Conservation (phyloP, 2,888 invertebrate species). For the Sinelater perroti region DNA sequence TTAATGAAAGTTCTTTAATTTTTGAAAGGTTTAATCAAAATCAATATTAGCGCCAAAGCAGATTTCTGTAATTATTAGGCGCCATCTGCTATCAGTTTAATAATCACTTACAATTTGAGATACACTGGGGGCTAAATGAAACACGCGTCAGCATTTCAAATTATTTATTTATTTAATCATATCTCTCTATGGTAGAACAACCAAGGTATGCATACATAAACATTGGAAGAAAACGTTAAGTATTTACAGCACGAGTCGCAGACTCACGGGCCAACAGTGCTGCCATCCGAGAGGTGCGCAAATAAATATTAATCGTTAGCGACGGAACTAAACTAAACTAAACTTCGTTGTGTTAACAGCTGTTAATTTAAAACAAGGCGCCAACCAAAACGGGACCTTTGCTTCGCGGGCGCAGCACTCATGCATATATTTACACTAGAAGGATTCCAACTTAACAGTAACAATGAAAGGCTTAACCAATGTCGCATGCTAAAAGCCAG, state of each 20-base stretch:
- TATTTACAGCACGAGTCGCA: constrained; percentile 30
- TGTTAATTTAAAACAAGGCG: background rate
- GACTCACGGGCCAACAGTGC: constrained; percentile 26
- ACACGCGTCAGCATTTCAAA: too few relatives aligned
- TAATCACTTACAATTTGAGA: too few relatives aligned
- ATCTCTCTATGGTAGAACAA: constrained; percentile 23
- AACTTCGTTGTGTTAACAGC: constrained; percentile 12
- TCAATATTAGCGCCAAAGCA: too few relatives aligned
- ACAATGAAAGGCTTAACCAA: background rate
- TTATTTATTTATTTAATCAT: constrained; percentile 1
- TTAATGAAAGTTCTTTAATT: too few relatives aligned
- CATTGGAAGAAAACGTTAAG: constrained; percentile 36
- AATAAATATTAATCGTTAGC: constrained; percentile 1
- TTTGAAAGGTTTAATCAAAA: too few relatives aligned
- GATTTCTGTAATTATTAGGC: too few relatives aligned
- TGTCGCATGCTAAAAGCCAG: background rate
- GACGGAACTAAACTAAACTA: constrained; percentile 3
- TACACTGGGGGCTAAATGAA: too few relatives aligned
- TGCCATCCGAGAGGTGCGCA: constrained; percentile 8
- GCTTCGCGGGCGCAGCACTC: too few relatives aligned
- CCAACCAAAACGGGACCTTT: background rate
- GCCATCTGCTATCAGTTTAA: too few relatives aligned
- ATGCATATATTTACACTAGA: background rate
- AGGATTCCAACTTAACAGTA: background rate
- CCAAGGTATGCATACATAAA: constrained; percentile 35